Base-by-base conservation (phyloP, 2,888 invertebrate species). In the Melanostoma scalare region DNA sequence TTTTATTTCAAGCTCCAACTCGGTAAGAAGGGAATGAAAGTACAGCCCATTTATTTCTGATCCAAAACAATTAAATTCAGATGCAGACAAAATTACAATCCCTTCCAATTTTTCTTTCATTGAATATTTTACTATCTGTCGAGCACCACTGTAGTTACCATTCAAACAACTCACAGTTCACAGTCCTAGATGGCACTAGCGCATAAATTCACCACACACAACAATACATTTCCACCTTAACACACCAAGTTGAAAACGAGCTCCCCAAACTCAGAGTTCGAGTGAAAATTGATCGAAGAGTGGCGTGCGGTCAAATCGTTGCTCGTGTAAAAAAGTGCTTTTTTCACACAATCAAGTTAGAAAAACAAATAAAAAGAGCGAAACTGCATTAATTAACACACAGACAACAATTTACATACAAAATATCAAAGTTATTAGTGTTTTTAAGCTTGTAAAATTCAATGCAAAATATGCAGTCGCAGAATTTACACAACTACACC, bases 241-340 rank as follows among this genome's bases (percentile, higher is more conserved):
- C 52, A 52, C 31, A 8, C 9, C 52, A 1, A 3, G 9, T 33
- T 52, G 9, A 31, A 33, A 33, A 6, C 8, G 33, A 33, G 31
- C n/a, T 9, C 2, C 30, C 50, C 31, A 4, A 50, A 38, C 44
- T 52, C 31, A 6, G 44, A 69, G 38, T 42, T 40, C 35, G 56
- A 81, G 73, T 69, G 73, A 71, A 74, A 84, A 84, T 84, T 84
- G 74, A 84, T 84, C 74, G 78, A 82, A 78, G 73, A 44, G 69
- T 84, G 50, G 82, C 74, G 82, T 84, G 78, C 78, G 69, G 58
- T 10, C 42, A 63, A 53, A 10, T 63, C 44, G 68, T 68, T 33
- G 68, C 73, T 73, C 61, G 20, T 50, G 60, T 53, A 33, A 6
- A 50, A 4, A 42, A 56, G 50, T 58, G 36, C 40, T 44, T 56